Conservation (phyloP, 1,140 invertebrate species). For the Cherax quadricarinatus region DNA sequence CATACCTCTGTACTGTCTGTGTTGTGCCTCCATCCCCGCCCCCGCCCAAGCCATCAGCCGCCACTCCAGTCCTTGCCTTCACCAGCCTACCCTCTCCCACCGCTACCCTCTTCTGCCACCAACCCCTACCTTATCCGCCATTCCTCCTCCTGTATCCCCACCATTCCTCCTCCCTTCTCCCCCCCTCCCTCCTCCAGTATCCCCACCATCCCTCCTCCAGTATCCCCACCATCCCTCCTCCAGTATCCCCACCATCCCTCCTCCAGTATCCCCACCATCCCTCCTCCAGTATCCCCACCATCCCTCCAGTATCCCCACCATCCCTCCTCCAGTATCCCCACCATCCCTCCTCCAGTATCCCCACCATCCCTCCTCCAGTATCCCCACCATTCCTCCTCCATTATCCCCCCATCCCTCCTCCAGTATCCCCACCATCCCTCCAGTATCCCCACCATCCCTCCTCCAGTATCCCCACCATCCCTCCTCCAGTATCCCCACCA, state of each 20-base stretch:
- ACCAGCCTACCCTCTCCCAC: neutral
- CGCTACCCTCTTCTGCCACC: neutral
- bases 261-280: too few species aligned
- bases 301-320: too few species aligned
- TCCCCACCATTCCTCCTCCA: neutral
- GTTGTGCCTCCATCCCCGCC: constrained; percentile 14
- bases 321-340: too few species aligned
- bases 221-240: neutral
- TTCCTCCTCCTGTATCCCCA: neutral
- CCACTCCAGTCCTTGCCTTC: neutral
- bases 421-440: neutral
- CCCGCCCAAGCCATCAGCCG: neutral
- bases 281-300: too few species aligned
- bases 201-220: neutral
- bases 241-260: too few species aligned
- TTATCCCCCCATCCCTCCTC: neutral
- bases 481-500: neutral
- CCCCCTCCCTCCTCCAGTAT: neutral
- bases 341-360: too few species aligned
- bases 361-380: too few species aligned
- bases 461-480: neutral
- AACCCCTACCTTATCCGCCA: neutral
- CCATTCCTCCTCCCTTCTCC: neutral
- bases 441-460: neutral
- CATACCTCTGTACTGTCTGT: constrained; percentile 30